Conservation (phyloP, 2,888 invertebrate genomes). For the Lepidonotus clava region DNA sequence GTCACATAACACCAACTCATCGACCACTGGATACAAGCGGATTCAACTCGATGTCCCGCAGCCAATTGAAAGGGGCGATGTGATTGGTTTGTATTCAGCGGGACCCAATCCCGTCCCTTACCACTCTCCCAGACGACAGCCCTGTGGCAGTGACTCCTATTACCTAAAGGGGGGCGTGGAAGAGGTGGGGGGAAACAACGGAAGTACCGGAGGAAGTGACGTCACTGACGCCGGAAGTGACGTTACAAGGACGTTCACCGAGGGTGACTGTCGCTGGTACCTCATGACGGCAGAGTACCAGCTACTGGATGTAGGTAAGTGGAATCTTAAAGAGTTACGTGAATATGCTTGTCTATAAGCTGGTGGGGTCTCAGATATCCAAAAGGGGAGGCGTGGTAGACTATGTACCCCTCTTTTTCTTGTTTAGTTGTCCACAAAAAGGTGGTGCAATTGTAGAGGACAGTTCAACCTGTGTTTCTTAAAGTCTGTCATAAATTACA, state of each 20-base stretch:
- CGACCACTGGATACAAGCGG: not conserved
- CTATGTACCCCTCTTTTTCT: too few relatives aligned
- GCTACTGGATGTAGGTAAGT: not conserved
- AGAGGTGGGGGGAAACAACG: not conserved
- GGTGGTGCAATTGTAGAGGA: too few relatives aligned
- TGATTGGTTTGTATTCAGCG: slow-evolving; percentile 12
- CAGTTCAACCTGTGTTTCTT: too few relatives aligned
- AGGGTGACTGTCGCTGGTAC: not conserved
- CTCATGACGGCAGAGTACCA: slow-evolving; percentile 11
- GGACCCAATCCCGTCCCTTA: slow-evolving; percentile 27
- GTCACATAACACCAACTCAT: not conserved
- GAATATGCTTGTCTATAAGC: too few relatives aligned
- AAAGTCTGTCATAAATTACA: too few relatives aligned
- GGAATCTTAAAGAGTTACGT: too few relatives aligned
- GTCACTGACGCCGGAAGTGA: not conserved
- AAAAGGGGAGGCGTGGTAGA: too few relatives aligned
- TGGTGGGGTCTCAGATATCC: too few relatives aligned
- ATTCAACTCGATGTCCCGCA: not conserved
- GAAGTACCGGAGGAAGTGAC: not conserved
- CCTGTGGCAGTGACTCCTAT: not conserved
- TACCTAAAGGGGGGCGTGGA: not conserved
- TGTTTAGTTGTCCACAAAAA: too few relatives aligned
- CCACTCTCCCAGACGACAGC: not conserved
- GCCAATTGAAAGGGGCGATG: not conserved
- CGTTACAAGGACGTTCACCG: not conserved